Evolutionary conservation across 1,140 invertebrate genomes (phyloP).

Genomic region (Prorops nasuta): DNA sequence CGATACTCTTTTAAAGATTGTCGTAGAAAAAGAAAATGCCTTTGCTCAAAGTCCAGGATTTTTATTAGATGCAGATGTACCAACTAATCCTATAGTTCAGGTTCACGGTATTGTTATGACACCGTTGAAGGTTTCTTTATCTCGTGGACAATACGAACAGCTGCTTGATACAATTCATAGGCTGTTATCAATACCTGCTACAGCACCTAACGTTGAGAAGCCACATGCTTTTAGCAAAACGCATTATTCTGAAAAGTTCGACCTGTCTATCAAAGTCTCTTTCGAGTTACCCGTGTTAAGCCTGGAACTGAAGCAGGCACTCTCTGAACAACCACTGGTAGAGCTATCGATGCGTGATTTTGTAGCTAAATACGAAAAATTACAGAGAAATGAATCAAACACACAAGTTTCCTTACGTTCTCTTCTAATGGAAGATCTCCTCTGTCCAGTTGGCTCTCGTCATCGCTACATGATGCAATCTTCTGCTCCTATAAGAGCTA

Average conservation of each 20-base stretch:
- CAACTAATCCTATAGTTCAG: constrained; percentile 52
- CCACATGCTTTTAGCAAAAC: constrained; percentile 22
- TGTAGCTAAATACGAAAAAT: constrained; percentile 69
- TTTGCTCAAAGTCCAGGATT: constrained; percentile 42
- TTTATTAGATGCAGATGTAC: constrained; percentile 41
- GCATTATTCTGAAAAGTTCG: constrained; percentile 45
- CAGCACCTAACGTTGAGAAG: constrained; percentile 25
- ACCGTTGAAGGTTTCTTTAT: constrained; percentile 79
- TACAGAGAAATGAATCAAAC: constrained; percentile 65
- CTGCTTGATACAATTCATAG: constrained; percentile 72
- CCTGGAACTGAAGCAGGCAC: constrained; percentile 69
- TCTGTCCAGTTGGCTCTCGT: constrained; percentile 72
- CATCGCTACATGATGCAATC: constrained; percentile 82
- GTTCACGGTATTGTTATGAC: constrained; percentile 80
- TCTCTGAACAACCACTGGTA: constrained; percentile 70
- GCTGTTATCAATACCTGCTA: constrained; percentile 41
- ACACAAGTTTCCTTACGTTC: constrained; percentile 78
- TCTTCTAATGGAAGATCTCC: constrained; percentile 84
- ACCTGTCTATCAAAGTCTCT: constrained; percentile 56
- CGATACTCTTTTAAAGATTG: constrained; percentile 77
- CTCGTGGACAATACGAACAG: constrained; percentile 85
- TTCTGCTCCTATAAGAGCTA: constrained; percentile 53
- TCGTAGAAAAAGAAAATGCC: constrained; percentile 54
- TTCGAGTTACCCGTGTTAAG: constrained; percentile 74
- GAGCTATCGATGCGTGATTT: constrained; percentile 83